Evolutionary conservation across 2,888 invertebrate species (phyloP).

Genomic region (Eurytoma adleriae): DNA sequence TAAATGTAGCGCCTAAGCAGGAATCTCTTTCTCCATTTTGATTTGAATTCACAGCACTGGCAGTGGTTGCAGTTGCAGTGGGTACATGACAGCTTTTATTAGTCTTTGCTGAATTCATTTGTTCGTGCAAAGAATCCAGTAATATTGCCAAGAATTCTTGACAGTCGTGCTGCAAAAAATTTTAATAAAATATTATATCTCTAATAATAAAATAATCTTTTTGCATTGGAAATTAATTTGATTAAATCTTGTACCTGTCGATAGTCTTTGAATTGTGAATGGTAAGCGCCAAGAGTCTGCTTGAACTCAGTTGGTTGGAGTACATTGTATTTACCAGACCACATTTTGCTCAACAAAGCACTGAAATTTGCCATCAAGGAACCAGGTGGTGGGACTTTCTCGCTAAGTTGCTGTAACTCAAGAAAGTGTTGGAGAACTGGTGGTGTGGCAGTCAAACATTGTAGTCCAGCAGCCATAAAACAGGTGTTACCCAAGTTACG

Average conservation of each 20-base stretch:
- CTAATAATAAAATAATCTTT: constrained; percentile 22
- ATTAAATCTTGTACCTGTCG: constrained; percentile 76
- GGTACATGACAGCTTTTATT: constrained; percentile 68
- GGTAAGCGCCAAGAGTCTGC: constrained; percentile 78
- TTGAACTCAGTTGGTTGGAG: constrained; percentile 80
- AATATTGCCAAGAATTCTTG: constrained; percentile 82
- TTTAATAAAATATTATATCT: neutral
- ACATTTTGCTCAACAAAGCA: constrained; percentile 78
- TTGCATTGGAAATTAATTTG: constrained; percentile 8
- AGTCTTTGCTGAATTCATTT: constrained; percentile 76
- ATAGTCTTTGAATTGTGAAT: constrained; percentile 81
- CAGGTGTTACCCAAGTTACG: constrained; percentile 79
- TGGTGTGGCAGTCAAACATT: constrained; percentile 79
- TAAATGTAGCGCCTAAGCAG: constrained; percentile 61
- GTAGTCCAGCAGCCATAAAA: constrained; percentile 79
- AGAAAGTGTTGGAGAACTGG: constrained; percentile 78
- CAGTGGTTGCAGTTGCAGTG: constrained; percentile 69
- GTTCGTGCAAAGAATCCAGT: constrained; percentile 81
- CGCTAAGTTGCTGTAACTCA: constrained; percentile 68
- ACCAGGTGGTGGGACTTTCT: constrained; percentile 70
- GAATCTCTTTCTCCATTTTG: constrained; percentile 66
- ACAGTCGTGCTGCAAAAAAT: constrained; percentile 79
- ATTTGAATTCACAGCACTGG: constrained; percentile 67
- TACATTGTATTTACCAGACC: constrained; percentile 79
- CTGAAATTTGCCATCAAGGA: constrained; percentile 78